A percentile compares a stretch with the other conserved stretches of the same genome.
Evolutionary conservation across 2,888 invertebrate genomes (phyloP).

Genomic region (Rotaria magnacalcarata): DNA sequence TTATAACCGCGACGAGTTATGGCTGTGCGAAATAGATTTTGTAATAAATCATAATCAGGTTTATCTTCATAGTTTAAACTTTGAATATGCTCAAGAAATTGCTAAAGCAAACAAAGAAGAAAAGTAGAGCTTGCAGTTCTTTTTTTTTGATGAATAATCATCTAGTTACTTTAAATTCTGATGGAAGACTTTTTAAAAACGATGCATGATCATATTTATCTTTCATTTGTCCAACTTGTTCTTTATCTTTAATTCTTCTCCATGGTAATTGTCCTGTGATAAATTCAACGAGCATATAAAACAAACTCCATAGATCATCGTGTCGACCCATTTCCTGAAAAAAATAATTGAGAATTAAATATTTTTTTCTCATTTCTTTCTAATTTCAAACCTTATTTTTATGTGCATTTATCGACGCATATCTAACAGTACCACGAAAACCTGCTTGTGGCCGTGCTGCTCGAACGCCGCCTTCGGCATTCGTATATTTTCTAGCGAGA

Average conservation of each 20-base stretch:
- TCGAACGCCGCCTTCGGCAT: slow-evolving; percentile 84
- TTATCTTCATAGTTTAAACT: slow-evolving; percentile 85
- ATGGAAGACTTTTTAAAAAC: slow-evolving; percentile 84
- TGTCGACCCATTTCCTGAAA: slow-evolving; percentile 88
- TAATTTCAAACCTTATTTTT: slow-evolving; percentile 68
- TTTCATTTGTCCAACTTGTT: slow-evolving; percentile 57
- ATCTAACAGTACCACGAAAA: slow-evolving; percentile 89
- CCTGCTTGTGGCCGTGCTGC: slow-evolving; percentile 94
- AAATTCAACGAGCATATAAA: slow-evolving; percentile 99
- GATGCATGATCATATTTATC: slow-evolving; percentile 91
- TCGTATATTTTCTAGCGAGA: slow-evolving; percentile 91
- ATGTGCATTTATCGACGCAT: slow-evolving; percentile 97
- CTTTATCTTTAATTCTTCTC: slow-evolving; percentile 71
- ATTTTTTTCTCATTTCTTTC: not conserved
- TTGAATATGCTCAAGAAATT: slow-evolving; percentile 84
- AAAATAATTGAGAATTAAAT: not conserved
- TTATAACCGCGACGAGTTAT: slow-evolving; percentile 88
- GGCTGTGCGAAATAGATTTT: slow-evolving; percentile 68
- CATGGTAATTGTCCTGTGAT: slow-evolving; percentile 95
- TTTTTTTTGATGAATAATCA: too few species aligned
- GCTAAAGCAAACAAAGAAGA: not conserved
- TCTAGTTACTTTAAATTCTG: slow-evolving; percentile 73
- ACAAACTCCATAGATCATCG: slow-evolving; percentile 96
- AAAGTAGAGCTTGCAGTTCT: too few species aligned
- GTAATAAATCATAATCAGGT: slow-evolving; percentile 88